phyloP scores from a whole-genome alignment of 2,113 vertebrate species.

The Lonchura striata region DNA sequence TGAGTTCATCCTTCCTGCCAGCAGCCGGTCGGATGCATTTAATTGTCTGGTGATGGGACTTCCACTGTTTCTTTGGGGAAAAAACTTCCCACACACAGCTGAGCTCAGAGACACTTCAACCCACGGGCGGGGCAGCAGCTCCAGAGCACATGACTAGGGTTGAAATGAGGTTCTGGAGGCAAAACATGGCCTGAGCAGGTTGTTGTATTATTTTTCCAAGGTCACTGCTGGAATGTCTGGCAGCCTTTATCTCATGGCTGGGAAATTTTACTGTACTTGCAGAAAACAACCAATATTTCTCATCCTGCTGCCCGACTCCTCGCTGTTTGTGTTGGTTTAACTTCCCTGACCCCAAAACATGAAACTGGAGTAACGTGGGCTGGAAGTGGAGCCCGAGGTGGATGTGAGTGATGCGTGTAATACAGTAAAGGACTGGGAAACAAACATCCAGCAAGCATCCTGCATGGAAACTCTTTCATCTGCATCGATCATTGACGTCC shows the following conservation, averaged over 20 bases:
- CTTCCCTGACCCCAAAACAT: conserved; percentile 29
- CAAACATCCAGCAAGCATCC: conserved; percentile 31
- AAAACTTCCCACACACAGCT: background rate
- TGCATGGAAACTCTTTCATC: conserved; percentile 73
- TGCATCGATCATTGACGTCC: conserved; percentile 59
- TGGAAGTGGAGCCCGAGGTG: background rate
- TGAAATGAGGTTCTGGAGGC: conserved; percentile 50
- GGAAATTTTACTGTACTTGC: conserved; percentile 59
- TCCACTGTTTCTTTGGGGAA: background rate
- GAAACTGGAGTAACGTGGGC: background rate
- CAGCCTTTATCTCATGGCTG: background rate
- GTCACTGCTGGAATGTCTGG: conserved; percentile 35
- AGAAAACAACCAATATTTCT: conserved; percentile 43
- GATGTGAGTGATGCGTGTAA: conserved; percentile 28
- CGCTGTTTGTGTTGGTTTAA: conserved; percentile 55
- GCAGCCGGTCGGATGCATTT: background rate
- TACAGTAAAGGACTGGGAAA: conserved; percentile 30
- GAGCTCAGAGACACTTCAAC: background rate
- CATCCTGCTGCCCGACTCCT: background rate
- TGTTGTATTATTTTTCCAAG: conserved; percentile 42
- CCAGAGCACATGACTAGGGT: background rate
- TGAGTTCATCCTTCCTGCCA: conserved; percentile 19
- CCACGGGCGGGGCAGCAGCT: background rate
- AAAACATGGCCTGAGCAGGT: conserved; percentile 39
- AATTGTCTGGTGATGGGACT: background rate